phyloP scores from a whole-genome alignment of 2,797 vertebrate genomes.

The Mormyrops attenuatus region DNA sequence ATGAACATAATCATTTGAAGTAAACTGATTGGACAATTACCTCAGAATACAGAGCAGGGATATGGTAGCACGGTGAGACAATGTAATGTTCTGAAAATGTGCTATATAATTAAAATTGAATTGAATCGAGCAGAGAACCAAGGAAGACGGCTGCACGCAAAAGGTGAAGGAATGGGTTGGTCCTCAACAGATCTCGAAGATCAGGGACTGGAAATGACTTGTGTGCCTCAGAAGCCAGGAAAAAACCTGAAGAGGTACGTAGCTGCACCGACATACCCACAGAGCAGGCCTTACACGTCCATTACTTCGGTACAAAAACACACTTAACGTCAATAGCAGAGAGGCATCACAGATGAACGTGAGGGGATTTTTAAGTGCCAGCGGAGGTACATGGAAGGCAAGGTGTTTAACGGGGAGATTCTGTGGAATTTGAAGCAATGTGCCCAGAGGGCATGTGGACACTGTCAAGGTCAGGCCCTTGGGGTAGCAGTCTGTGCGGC shows the following conservation, averaged over 20 bases:
- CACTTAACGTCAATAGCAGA: not conserved
- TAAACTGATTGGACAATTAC: not conserved
- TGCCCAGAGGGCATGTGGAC: not conserved
- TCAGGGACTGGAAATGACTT: not conserved
- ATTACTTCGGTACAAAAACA: not conserved
- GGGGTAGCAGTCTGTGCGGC: not conserved
- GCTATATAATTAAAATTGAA: not conserved
- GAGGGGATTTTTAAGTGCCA: not conserved
- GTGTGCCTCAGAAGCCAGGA: not conserved
- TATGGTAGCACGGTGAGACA: not conserved
- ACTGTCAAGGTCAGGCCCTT: constrained; percentile 2
- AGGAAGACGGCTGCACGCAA: not conserved
- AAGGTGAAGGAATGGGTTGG: not conserved
- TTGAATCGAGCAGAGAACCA: not conserved
- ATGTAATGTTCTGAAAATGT: not conserved
- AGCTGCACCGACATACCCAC: not conserved
- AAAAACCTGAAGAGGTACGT: not conserved
- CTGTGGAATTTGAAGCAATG: not conserved
- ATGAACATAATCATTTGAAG: not conserved
- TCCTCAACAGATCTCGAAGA: not conserved
- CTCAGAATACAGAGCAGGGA: not conserved
- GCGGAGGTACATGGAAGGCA: not conserved
- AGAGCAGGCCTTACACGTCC: not conserved
- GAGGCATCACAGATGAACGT: not conserved
- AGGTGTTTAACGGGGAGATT: not conserved